Evolutionary conservation across 2,797 vertebrate species (phyloP).

Genomic region (Coregonus ussuriensis): DNA sequence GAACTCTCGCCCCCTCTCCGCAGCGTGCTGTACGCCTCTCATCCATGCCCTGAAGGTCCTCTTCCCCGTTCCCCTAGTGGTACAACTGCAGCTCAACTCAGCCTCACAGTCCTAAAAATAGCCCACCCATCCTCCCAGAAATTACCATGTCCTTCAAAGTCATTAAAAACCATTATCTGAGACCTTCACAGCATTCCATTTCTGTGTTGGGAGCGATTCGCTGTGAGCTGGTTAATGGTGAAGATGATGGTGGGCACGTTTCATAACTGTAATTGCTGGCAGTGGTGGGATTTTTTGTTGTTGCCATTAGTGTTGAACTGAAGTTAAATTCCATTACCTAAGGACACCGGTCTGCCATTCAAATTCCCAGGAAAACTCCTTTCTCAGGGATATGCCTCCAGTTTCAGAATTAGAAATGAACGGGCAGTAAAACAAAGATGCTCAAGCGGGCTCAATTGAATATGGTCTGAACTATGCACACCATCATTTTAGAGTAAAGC

Average conservation of each 20-base stretch:
- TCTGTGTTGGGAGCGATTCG: conserved; percentile 16
- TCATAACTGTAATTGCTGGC: neutral
- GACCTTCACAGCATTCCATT: conserved; percentile 19
- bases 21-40: conserved; percentile 51
- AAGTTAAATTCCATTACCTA: neutral
- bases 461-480: no score
- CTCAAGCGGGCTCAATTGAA: no score
- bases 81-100: conserved; percentile 48
- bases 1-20: conserved; percentile 46
- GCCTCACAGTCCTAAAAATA: conserved; percentile 63
- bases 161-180: conserved; percentile 59
- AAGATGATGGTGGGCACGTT: conserved; percentile 15
- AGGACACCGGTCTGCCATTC: no score
- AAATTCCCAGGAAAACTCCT: no score
- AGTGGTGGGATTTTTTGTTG: conserved; percentile 16
- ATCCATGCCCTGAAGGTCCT: conserved; percentile 52
- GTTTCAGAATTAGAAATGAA: no score
- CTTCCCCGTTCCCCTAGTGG: conserved; percentile 47
- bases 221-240: conserved; percentile 21
- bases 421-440: no score
- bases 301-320: neutral
- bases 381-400: no score
- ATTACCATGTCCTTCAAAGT: conserved; percentile 62
- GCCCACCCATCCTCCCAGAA: conserved; percentile 39
- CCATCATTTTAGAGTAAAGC: no score